phyloP scores from a whole-genome alignment of 2,797 vertebrate species.

The Cyclura pinguis region DNA sequence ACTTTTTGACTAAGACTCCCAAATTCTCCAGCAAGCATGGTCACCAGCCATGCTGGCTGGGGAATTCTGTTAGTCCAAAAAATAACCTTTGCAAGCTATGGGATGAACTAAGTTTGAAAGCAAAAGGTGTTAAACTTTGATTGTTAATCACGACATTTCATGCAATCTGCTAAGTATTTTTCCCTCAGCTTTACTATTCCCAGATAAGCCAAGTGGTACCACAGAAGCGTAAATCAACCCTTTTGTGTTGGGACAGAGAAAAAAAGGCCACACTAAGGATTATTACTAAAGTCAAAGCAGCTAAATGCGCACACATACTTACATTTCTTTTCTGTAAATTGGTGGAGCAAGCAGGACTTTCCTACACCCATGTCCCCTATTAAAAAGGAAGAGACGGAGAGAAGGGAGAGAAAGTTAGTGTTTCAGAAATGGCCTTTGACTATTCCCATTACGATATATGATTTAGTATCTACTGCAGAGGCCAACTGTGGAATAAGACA shows the following conservation, averaged over 20 bases:
- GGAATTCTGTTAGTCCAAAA: no score
- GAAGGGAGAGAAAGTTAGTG: not conserved
- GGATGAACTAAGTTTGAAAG: not conserved
- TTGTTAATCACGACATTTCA: not conserved
- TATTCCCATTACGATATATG: not conserved
- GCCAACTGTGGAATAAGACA: no score
- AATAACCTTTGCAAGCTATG: no score
- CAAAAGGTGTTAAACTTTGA: not conserved
- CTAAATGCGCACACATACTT: slow-evolving; percentile 78
- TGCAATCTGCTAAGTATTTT: no score
- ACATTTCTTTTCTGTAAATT: slow-evolving; percentile 99
- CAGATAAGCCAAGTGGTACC: not conserved
- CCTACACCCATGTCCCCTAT: slow-evolving; percentile 99
- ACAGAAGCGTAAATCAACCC: not conserved
- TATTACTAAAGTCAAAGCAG: not conserved
- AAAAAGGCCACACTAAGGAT: not conserved
- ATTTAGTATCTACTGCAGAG: not conserved
- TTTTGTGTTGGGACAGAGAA: not conserved
- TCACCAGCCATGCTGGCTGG: no score
- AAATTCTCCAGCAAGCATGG: no score
- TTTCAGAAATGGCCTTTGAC: not conserved
- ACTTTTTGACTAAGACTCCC: no score
- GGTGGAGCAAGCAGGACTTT: slow-evolving; percentile 99
- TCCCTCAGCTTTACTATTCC: not conserved
- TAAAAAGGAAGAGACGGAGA: slow-evolving; percentile 57